Evolutionary conservation across 2,113 vertebrate genomes (phyloP).

Genomic region (Prietella phreatophila): DNA sequence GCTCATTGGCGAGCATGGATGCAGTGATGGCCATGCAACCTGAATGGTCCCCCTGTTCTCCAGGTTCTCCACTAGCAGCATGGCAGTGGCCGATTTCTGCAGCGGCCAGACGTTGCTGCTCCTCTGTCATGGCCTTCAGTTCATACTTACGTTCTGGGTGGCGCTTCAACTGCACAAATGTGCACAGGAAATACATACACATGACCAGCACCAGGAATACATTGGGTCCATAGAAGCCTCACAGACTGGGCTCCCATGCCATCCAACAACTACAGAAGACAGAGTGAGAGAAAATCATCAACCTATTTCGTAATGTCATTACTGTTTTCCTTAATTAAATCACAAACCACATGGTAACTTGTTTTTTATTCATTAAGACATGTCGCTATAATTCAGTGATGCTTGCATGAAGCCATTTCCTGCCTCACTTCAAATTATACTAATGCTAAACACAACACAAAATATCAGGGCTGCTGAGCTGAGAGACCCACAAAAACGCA

Average conservation of each 20-base stretch:
- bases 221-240: conserved; percentile 80
- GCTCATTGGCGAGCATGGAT: conserved; percentile 87
- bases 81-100: conserved; percentile 70
- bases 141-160: conserved; percentile 85
- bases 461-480: not conserved
- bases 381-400: conserved; percentile 31
- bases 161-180: conserved; percentile 77
- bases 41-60: conserved; percentile 44
- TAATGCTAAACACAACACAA: not conserved
- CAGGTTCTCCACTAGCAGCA: conserved; percentile 42
- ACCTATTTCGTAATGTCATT: conserved; percentile 36
- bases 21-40: conserved; percentile 80
- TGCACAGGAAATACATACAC: conserved; percentile 81
- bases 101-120: conserved; percentile 75
- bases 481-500: not conserved
- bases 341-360: conserved; percentile 39
- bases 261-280: conserved; percentile 81
- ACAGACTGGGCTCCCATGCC: conserved; percentile 86
- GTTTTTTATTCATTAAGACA: conserved; percentile 36
- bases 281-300: conserved; percentile 16
- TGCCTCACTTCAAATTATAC: conserved; percentile 12
- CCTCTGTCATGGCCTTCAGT: conserved; percentile 74
- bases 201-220: conserved; percentile 80
- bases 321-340: conserved; percentile 38
- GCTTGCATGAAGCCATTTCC: conserved; percentile 32